phyloP scores from a whole-genome alignment of 2,888 invertebrate species.

The Drosophila neonasuta region DNA sequence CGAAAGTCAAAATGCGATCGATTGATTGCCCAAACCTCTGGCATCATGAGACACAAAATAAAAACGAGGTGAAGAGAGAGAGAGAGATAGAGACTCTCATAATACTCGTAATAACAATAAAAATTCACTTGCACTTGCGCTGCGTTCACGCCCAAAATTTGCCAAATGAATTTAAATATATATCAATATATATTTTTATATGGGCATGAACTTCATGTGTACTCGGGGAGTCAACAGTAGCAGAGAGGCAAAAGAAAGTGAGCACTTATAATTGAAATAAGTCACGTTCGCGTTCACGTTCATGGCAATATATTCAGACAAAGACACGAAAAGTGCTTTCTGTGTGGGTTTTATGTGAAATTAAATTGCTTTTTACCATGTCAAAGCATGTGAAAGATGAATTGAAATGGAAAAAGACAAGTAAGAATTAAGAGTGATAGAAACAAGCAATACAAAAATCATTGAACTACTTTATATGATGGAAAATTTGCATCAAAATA shows the following conservation, averaged over 20 bases:
- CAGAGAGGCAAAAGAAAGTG: conserved; percentile 60
- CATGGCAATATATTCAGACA: conserved; percentile 30
- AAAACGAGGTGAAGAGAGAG: background rate
- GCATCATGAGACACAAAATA: conserved; percentile 4
- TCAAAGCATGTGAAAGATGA: conserved; percentile 4
- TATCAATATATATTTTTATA: conserved; percentile 9
- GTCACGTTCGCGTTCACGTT: conserved; percentile 73
- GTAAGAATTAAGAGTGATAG: background rate
- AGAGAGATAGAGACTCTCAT: background rate
- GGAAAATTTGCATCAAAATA: too few species aligned
- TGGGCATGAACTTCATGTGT: background rate
- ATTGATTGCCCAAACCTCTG: conserved; percentile 27
- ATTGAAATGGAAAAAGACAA: background rate
- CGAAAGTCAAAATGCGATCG: conserved; percentile 48
- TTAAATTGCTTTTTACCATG: conserved; percentile 18
- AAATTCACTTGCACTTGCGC: conserved; percentile 44
- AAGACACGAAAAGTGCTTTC: conserved; percentile 22
- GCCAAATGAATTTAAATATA: conserved; percentile 10
- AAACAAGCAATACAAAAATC: background rate
- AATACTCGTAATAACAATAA: conserved; percentile 32
- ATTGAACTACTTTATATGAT: too few species aligned
- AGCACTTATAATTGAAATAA: conserved; percentile 50
- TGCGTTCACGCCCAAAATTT: conserved; percentile 19
- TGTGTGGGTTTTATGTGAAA: conserved; percentile 29
- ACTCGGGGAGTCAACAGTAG: conserved; percentile 6